Evolutionary conservation across 2,113 vertebrate genomes (phyloP).

Genomic region (Corythaeola cristata): DNA sequence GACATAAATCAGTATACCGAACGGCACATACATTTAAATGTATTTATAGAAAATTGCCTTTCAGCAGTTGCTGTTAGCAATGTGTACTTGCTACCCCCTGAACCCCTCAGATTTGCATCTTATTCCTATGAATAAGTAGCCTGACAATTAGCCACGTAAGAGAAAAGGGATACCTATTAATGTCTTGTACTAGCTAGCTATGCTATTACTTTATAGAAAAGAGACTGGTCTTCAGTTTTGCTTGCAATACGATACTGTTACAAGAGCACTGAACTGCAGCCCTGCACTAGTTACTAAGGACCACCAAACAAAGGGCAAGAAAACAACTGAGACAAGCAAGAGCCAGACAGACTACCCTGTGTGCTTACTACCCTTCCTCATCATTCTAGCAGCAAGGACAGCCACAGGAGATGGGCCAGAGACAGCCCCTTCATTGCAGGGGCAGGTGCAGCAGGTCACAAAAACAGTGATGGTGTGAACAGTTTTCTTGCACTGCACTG

Average conservation of each 20-base stretch:
- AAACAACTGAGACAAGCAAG: fast-evolving
- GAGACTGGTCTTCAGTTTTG: background rate
- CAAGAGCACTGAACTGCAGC: background rate
- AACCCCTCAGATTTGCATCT: background rate
- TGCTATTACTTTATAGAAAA: background rate
- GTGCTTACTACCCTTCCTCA: background rate
- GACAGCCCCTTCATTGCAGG: background rate
- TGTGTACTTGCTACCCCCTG: background rate
- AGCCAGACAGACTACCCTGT: background rate
- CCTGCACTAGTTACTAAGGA: background rate
- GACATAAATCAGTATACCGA: background rate
- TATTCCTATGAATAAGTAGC: background rate
- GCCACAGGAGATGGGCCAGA: background rate
- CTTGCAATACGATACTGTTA: background rate
- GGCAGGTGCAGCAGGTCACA: background rate
- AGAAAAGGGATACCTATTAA: background rate
- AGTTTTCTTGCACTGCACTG: background rate
- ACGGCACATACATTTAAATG: background rate
- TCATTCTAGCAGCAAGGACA: background rate
- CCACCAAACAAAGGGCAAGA: background rate
- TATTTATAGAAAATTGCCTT: background rate
- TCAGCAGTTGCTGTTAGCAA: background rate
- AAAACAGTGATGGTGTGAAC: background rate
- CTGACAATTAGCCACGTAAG: background rate
- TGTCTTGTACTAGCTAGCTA: background rate